Conservation (phyloP, 2,113 vertebrate genomes). For the Chionodraco myersi region DNA sequence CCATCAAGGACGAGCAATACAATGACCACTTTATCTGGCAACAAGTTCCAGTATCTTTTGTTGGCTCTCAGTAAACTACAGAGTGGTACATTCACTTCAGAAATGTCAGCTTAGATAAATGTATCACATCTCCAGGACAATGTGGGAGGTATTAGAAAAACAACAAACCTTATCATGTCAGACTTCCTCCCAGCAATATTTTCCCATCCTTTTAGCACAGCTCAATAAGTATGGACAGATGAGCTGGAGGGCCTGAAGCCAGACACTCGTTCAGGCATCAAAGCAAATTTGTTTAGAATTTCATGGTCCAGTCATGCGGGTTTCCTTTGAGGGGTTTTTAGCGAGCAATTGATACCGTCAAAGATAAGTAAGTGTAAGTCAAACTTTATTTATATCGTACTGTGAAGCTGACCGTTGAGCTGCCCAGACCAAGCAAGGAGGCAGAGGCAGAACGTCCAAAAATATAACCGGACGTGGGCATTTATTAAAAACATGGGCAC, state of each 20-base stretch:
- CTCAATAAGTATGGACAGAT: conserved; percentile 27
- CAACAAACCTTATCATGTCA: conserved; percentile 39
- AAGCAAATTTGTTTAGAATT: conserved; percentile 25
- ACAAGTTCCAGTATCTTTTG: conserved; percentile 15
- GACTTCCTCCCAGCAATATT: conserved; percentile 15
- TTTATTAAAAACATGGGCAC: no score
- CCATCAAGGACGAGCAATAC: conserved; percentile 26
- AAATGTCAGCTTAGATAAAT: conserved; percentile 48
- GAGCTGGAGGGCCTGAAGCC: conserved; percentile 15
- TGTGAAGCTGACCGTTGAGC: no score
- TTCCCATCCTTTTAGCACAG: conserved; percentile 41
- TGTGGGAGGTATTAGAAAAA: conserved; percentile 57
- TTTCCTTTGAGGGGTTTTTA: background rate
- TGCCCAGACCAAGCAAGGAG: no score
- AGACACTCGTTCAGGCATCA: conserved; percentile 22
- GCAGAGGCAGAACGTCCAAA: no score
- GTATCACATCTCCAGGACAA: conserved; percentile 27
- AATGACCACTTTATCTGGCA: conserved; percentile 31
- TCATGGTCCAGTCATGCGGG: background rate
- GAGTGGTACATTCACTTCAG: conserved; percentile 34
- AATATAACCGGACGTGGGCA: no score
- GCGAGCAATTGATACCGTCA: background rate
- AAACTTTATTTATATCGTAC: no score
- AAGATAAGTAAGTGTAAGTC: no score
- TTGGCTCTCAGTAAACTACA: conserved; percentile 24